Base-by-base conservation (phyloP, 23 tunicate species). In the Halocynthia aurantium region DNA sequence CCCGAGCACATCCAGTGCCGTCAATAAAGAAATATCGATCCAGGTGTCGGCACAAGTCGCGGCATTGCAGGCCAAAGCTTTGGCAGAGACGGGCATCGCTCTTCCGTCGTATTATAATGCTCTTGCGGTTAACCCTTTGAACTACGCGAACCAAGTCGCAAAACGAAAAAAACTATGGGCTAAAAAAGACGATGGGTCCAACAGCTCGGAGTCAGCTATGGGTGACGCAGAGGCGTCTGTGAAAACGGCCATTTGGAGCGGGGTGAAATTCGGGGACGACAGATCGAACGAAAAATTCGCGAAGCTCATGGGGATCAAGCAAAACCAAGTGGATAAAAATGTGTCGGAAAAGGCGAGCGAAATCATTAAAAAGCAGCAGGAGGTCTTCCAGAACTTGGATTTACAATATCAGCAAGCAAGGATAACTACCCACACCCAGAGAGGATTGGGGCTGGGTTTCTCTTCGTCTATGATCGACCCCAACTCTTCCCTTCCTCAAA, bases 361-460 rank as follows among this genome's bases (percentile, higher is more conserved):
- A 18, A 81, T 74, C 17, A 56, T 86, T 22, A 86, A 86, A 72
- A 92, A 86, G 22, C 92, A 88, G 55, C 84, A 77, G 21, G 98
- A 92, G 75, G 66, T 92, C 61, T 84, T 92, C 62, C 69, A 74
- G 69, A 86, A 92, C 74, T 84, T 92, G 20, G 98, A 92, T 65
- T 53, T 73, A 80, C 98, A 92, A 62, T 92, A 92, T 66, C 70
- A 86, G 82, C 98, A 92, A 86, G 98, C 98, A 0, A 83, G 98
- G 18, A 77, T 86, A 5, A 67, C 81, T 50, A 92, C 98, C 7
- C 98, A 92, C 82, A 92, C 98, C 13, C 91, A 92, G 90, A 77
- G 97, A 17, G 97, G 97, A 18, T 84, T 87, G 12, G 97, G 97
- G 6, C 88, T 91, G 5, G 97, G 97, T 6, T 91, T 85, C 54